Evolutionary conservation across 2,113 vertebrate species (phyloP).

Genomic region (Urocitellus parryii): DNA sequence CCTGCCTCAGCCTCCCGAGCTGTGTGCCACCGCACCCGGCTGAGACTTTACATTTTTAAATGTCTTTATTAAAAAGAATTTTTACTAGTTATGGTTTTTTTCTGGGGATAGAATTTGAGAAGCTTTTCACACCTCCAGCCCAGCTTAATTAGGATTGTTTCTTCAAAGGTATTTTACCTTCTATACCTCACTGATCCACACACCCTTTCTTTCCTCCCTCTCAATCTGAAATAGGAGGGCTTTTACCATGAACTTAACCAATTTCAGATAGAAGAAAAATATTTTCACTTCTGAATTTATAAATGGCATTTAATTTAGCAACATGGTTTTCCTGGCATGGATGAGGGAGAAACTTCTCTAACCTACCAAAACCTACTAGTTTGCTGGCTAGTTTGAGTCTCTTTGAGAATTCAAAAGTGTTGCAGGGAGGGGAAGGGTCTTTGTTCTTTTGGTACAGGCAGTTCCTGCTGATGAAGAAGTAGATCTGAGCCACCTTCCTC

Average conservation of each 20-base stretch:
- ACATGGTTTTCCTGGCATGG: not conserved
- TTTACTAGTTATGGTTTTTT: not conserved
- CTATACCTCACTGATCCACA: not conserved
- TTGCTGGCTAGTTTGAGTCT: not conserved
- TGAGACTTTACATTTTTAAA: too few relatives aligned
- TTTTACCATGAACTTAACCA: not conserved
- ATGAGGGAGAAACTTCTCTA: not conserved
- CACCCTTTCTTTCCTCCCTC: not conserved
- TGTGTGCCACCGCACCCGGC: too few relatives aligned
- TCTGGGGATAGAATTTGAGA: not conserved
- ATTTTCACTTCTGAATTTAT: not conserved
- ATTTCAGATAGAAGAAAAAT: not conserved
- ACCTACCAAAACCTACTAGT: not conserved
- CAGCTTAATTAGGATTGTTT: not conserved
- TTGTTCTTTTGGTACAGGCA: not conserved
- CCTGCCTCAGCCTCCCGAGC: too few relatives aligned
- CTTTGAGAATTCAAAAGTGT: slow-evolving; percentile 5
- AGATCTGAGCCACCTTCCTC: not conserved
- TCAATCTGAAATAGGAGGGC: slow-evolving; percentile 23
- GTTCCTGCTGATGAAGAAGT: not conserved
- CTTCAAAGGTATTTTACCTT: not conserved
- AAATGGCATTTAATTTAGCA: slow-evolving; percentile 29
- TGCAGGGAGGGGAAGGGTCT: not conserved
- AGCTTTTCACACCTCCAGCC: not conserved
- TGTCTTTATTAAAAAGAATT: not conserved